Evolutionary conservation across 2,888 invertebrate species (phyloP).

Genomic region (Mellilla xanthometata): DNA sequence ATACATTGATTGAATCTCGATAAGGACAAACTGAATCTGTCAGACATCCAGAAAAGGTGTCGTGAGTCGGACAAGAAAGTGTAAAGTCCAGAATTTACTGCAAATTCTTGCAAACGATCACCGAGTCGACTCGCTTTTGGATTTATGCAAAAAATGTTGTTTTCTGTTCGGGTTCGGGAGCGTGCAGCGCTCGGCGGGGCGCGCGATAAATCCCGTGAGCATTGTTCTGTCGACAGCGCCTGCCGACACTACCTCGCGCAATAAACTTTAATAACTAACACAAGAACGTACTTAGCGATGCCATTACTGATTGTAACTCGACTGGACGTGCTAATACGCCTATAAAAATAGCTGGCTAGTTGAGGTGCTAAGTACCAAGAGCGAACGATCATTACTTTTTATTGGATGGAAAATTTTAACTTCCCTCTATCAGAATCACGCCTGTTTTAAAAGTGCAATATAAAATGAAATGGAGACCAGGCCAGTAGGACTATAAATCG

Average conservation of each 20-base stretch:
- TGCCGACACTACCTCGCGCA: constrained; percentile 36
- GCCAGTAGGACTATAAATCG: no score
- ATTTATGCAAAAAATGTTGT: constrained; percentile 14
- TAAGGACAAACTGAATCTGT: no score
- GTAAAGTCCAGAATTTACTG: constrained; percentile 8
- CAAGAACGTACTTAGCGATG: constrained; percentile 29
- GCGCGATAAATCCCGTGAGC: constrained; percentile 62
- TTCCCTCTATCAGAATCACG: no score
- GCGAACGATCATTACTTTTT: no score
- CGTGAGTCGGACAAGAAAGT: constrained; percentile 2
- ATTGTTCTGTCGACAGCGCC: constrained; percentile 64
- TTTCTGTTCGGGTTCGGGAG: constrained; percentile 22
- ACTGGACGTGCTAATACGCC: constrained; percentile 12
- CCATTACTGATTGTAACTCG: constrained; percentile 16
- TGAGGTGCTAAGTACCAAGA: constrained; percentile 7
- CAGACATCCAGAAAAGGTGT: not conserved
- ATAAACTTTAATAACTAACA: constrained; percentile 27
- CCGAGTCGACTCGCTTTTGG: constrained; percentile 12
- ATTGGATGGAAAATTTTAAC: no score
- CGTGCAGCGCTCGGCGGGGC: constrained; percentile 50
- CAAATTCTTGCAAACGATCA: constrained; percentile 20
- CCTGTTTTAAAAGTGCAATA: no score
- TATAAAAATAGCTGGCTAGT: constrained; percentile 10
- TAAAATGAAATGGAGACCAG: no score
- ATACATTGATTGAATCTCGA: no score